Evolutionary conservation across 2,113 vertebrate genomes (phyloP), one percentile per base, ranked within the genome.

Genomic region (Chascanopsetta lugubris): DNA sequence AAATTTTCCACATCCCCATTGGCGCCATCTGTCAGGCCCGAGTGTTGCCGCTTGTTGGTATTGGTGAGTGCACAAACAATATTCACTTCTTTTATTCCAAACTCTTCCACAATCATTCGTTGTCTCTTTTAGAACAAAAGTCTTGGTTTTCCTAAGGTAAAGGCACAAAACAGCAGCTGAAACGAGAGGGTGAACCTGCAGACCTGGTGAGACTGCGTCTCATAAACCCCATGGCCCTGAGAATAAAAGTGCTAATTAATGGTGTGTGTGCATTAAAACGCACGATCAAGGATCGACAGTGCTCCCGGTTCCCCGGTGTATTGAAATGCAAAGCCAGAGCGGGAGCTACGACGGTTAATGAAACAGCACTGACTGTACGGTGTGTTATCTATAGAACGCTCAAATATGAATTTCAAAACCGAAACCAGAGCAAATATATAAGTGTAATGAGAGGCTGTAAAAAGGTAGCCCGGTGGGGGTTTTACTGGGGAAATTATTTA

Each of bases 241-340:
- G 63, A 67, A 75, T 85, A 80, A 86, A 88, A 90, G 40, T 70
- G 75, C 87, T 87, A 84, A 91, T 87, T 91, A 88, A 92, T 89
- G 69, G 84, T 82, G 83, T 68, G 68, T 73, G 82, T 69, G 57
- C 83, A 86, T 90, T 86, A 55, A 87, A 90, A 90, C 69, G 75
- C 72, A 70, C 65, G 77, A 73, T 70, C 58, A 21, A n/a, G 69
- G 80, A 75, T 80, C 69, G 76, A 79, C 71, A 63, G 88, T 45
- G 73, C 65, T 59, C 12, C 70, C 70, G 64, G 77, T 66, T 72
- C 68, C 61, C 22, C 49, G 8, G 63, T 36, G 62, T 24, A 57
- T 30, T 77, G 74, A 72, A 79, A 77, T 21, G 64, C 25, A 32
- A 34, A 40, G 58, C 54, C 69, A 20, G 60, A 42, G 75, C 36